phyloP scores from a whole-genome alignment of 2,888 invertebrate genomes.

The Brachyptera putata region DNA sequence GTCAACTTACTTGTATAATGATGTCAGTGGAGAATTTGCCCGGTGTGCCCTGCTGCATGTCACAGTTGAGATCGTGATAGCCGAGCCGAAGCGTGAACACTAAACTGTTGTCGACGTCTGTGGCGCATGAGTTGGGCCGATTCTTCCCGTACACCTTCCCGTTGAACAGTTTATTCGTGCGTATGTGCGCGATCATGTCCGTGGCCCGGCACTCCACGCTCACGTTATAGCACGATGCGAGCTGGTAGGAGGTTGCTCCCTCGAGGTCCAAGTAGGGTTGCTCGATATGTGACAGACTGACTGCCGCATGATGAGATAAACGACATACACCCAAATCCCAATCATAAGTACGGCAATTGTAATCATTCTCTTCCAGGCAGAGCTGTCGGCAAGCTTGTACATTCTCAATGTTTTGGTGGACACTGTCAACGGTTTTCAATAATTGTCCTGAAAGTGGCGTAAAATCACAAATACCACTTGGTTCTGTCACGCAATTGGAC shows the following conservation, averaged over 20 bases:
- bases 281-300: constrained; percentile 38
- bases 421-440: constrained; percentile 43
- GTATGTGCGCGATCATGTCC: constrained; percentile 45
- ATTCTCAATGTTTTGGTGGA: constrained; percentile 41
- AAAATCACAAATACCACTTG: constrained; percentile 43
- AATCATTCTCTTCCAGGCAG: constrained; percentile 41
- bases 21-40: constrained; percentile 45
- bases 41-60: constrained; percentile 43
- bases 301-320: constrained; percentile 44
- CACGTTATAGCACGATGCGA: constrained; percentile 46
- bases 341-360: constrained; percentile 46
- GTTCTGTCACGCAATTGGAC: constrained; percentile 45
- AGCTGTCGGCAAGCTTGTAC: constrained; percentile 43
- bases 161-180: constrained; percentile 46
- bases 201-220: constrained; percentile 45
- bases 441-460: constrained; percentile 39
- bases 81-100: constrained; percentile 45
- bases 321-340: constrained; percentile 45
- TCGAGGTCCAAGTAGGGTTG: constrained; percentile 44
- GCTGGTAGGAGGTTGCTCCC: constrained; percentile 44
- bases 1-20: constrained; percentile 43
- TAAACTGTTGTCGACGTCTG: constrained; percentile 44
- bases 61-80: constrained; percentile 46
- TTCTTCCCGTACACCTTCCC: constrained; percentile 48
- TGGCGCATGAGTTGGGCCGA: constrained; percentile 46